Evolutionary conservation across 2,888 invertebrate genomes (phyloP), one percentile per base, ranked within the genome.

Genomic region (Dexiosoma caninum): DNA sequence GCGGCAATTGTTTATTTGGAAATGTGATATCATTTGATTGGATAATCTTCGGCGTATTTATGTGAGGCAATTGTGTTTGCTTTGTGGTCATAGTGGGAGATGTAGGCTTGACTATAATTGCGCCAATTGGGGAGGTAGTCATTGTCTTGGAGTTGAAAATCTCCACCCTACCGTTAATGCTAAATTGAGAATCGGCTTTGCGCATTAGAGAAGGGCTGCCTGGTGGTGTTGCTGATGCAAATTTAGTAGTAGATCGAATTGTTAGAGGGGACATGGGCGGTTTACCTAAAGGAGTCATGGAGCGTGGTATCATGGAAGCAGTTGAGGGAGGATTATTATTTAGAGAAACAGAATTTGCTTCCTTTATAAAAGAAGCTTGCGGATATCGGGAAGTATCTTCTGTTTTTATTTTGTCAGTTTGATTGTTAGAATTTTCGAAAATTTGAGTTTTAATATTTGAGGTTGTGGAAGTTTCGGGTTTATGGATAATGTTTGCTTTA

Each of bases 131-230:
- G 2, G 78, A 32, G 30, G 53, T 44, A 1, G 84, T 84, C 81
- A 88, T 83, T 51, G 86, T 85, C n/a, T 87, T 87, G 1, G 89
- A 89, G 59, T 89, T 89, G 53, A 89, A 89, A 27, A 89, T 89
- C 76, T 89, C 89, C 2, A 89, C 87, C 8, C 89, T 86, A 7
- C 89, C 89, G 70, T 87, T 88, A 32, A 87, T 88, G 83, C 87
- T 88, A 51, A 88, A 88, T 30, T 87, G 88, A 19, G 86, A 77
- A 27, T 82, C 74, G 3, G 84, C 71, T 32, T 83, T 84, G 19
- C 78, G 81, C 9, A 49, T 27, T 9, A 83, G 60, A 12, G 84
- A 78, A 9, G 83, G 79, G 27, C 83, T 83, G 7, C 78, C 81
- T 0, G 81, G 80, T 4, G 79, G 77, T n/a, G 78, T 69, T 6